Evolutionary conservation across 2,888 invertebrate genomes (phyloP).

Genomic region (Lypha dubia): DNA sequence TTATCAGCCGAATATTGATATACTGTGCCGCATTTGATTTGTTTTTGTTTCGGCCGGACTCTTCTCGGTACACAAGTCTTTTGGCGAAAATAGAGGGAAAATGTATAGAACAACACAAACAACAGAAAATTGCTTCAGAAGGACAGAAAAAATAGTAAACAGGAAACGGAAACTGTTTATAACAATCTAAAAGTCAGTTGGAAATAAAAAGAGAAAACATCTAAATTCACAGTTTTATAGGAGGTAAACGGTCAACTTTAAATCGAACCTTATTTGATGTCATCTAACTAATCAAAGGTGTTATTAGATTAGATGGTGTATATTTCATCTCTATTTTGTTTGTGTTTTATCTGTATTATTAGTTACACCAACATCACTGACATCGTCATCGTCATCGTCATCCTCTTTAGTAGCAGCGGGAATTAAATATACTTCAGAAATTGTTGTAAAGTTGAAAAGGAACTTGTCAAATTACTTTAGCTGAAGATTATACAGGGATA

Average conservation of each 20-base stretch:
- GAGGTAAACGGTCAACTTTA: background rate
- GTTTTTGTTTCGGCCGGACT: background rate
- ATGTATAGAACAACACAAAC: background rate
- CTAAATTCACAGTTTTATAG: background rate
- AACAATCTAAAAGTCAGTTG: constrained; percentile 39
- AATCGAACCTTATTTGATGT: constrained; percentile 30
- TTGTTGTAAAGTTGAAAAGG: background rate
- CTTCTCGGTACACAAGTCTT: background rate
- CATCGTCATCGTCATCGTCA: constrained; percentile 31
- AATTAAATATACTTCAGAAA: background rate
- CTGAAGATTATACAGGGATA: background rate
- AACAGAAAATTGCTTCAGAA: background rate
- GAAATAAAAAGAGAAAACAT: constrained; percentile 20
- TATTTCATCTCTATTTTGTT: background rate
- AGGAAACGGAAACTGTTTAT: constrained; percentile 66
- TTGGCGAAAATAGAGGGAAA: too few relatives aligned
- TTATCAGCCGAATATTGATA: background rate
- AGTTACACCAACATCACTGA: constrained; percentile 21
- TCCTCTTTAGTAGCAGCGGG: constrained; percentile 32
- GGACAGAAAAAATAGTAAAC: constrained; percentile 33
- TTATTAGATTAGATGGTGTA: constrained; percentile 23
- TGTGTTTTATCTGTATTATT: constrained; percentile 2
- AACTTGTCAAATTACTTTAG: constrained; percentile 38
- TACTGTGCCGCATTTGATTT: background rate
- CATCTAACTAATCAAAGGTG: constrained; percentile 3